Percentiles rank a stretch among this genome's conserved stretches.
Conservation (phyloP, 2,113 vertebrate genomes). For the Pyxicephalus adspersus region DNA sequence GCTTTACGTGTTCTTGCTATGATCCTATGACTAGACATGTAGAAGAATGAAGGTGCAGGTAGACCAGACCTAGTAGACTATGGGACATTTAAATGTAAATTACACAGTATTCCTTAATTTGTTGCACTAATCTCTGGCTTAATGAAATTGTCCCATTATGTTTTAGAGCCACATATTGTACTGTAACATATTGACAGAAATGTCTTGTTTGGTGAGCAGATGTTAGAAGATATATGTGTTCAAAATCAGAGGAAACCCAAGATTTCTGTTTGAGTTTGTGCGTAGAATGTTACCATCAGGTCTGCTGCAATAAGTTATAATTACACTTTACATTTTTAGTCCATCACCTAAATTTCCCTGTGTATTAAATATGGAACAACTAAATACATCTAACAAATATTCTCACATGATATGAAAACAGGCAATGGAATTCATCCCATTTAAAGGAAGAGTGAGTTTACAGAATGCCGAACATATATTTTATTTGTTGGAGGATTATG, state of each 20-base stretch:
- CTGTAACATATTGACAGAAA: too few species aligned
- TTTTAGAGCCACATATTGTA: too few species aligned
- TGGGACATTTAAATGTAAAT: too few species aligned
- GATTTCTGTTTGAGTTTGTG: neutral
- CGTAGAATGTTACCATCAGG: neutral
- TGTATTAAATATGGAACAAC: neutral
- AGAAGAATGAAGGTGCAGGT: too few species aligned
- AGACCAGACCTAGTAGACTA: too few species aligned
- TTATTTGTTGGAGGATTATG: constrained; percentile 93
- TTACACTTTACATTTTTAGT: neutral
- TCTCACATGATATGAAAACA: constrained; percentile 61
- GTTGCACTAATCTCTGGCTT: too few species aligned
- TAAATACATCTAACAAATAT: neutral
- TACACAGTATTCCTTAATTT: too few species aligned
- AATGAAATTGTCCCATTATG: too few species aligned
- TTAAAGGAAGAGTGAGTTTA: constrained; percentile 90
- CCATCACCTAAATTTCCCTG: neutral
- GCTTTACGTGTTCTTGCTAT: too few species aligned
- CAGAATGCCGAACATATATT: constrained; percentile 89
- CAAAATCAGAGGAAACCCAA: neutral
- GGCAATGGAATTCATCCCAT: constrained; percentile 92
- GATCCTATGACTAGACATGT: too few species aligned
- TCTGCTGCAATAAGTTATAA: neutral
- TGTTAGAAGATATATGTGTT: neutral
- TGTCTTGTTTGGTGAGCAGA: neutral